Conservation (phyloP, 1,140 invertebrate species). For the Microplitis demolitor region DNA sequence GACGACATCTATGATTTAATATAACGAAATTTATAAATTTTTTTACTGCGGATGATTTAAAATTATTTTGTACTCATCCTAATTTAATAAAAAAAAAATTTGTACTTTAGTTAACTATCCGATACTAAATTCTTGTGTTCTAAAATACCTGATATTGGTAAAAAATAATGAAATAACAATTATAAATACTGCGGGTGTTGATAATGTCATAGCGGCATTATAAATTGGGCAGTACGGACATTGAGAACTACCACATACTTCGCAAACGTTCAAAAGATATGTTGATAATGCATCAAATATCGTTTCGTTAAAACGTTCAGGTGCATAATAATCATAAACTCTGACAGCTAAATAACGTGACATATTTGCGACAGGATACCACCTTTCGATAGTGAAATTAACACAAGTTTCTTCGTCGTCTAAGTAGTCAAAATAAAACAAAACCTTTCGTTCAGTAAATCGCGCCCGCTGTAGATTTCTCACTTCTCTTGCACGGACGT, state of each 20-base stretch:
- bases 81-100: no score
- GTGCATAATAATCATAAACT: slow-evolving; percentile 96
- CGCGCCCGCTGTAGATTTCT: slow-evolving; percentile 83
- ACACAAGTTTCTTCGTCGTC: slow-evolving; percentile 85
- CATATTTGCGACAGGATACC: slow-evolving; percentile 96
- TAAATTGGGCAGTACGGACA: slow-evolving; percentile 96
- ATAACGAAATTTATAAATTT: no score
- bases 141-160: slow-evolving; percentile 45
- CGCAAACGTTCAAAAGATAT: slow-evolving; percentile 92
- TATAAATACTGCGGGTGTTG: slow-evolving; percentile 50
- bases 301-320: slow-evolving; percentile 92
- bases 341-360: slow-evolving; percentile 87
- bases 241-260: slow-evolving; percentile 97
- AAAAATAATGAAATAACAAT: slow-evolving; percentile 45
- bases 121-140: slow-evolving; percentile 43
- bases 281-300: slow-evolving; percentile 89
- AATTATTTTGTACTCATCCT: no score
- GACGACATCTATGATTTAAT: no score
- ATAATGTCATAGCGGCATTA: slow-evolving; percentile 67
- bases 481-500: slow-evolving; percentile 76
- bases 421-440: slow-evolving; percentile 95
- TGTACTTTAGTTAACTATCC: slow-evolving; percentile 31
- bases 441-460: slow-evolving; percentile 79
- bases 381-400: slow-evolving; percentile 89
- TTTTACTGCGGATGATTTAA: no score